Base-by-base conservation (phyloP, 1,140 invertebrate genomes). In the Zaprionus inermis region DNA sequence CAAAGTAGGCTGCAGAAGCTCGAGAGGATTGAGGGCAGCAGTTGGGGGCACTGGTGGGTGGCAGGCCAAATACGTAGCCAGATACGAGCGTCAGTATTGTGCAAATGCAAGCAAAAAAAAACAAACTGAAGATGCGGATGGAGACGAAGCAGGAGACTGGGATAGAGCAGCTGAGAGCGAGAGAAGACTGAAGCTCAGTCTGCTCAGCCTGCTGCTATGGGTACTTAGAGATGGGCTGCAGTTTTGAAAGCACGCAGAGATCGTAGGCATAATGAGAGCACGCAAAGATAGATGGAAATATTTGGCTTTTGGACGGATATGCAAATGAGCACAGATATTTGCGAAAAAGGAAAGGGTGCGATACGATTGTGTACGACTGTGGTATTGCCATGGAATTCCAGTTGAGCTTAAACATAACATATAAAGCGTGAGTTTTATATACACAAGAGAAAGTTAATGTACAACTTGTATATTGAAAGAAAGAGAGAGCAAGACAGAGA, bases 51-150 rank as follows among this genome's bases (percentile, higher is more conserved):
- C n/a, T n/a, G 32, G 32, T 16, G 22, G 59, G n/a, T 18, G 22
- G 14, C 52, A 67, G 73, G 51, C 59, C 24, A 69, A 61, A 70
- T 69, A 88, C 70, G 28, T 51, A 55, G 79, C 76, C 75, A 78
- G 67, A 74, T 77, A 66, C 78, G 38, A 65, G 66, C 63, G 55
- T 69, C 60, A 80, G 61, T 85, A 86, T 88, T 88, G 83, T 88
- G 83, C 79, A 88, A 86, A 86, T 88, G 83, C 83, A 88, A 83
- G 83, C 83, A 83, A 83, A 88, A 88, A 79, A 88, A 82, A 82
- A 79, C 80, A 78, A 70, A 59, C 79, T 41, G 63, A 54, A 68
- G 34, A 58, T 18, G 11, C 9, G 10, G n/a, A 18, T n/a, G 36
- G 14, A 46, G 44, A 20, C 44, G 24, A 4, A 28, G 24, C 5